A percentile compares a stretch with the other conserved stretches of the same genome.
phyloP scores from a whole-genome alignment of 2,888 invertebrate genomes.

The Philereme vetulata region DNA sequence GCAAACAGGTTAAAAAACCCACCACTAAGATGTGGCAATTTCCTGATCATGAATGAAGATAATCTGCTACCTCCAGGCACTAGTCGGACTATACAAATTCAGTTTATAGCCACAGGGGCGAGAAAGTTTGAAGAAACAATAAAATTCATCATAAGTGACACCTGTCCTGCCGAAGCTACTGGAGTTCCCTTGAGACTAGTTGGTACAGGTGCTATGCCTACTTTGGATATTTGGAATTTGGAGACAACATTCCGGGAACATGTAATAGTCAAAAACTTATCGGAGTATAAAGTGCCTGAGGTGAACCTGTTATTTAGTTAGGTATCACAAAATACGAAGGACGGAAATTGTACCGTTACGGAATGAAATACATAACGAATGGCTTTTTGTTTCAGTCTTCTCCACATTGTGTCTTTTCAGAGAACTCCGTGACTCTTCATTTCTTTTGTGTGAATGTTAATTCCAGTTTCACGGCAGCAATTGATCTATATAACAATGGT shows the following conservation, averaged over 20 bases:
- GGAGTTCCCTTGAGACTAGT: conserved; percentile 77
- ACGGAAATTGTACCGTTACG: too few species aligned
- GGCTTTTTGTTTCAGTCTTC: conserved; percentile 59
- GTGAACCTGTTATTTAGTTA: conserved; percentile 41
- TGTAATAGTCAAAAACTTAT: conserved; percentile 78
- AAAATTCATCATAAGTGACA: conserved; percentile 73
- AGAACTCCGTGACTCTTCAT: conserved; percentile 71
- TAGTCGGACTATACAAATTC: conserved; percentile 69
- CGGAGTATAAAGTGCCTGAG: conserved; percentile 79
- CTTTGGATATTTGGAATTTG: conserved; percentile 81
- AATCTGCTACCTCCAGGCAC: conserved; percentile 74
- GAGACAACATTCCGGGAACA: conserved; percentile 85
- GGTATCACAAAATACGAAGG: too few species aligned
- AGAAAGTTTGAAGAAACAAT: conserved; percentile 71
- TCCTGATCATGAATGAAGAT: conserved; percentile 71
- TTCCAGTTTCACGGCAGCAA: conserved; percentile 56
- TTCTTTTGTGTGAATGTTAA: conserved; percentile 73
- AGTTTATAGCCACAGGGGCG: conserved; percentile 65
- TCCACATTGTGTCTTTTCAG: conserved; percentile 74
- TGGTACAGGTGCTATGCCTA: conserved; percentile 83
- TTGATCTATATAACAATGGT: conserved; percentile 75
- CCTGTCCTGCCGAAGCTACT: conserved; percentile 75
- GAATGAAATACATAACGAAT: conserved; percentile 7
- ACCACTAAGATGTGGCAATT: conserved; percentile 73
- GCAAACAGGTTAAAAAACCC: conserved; percentile 63